Conservation (phyloP, 2,888 invertebrate genomes). For the Asteroscopus sphinx region DNA sequence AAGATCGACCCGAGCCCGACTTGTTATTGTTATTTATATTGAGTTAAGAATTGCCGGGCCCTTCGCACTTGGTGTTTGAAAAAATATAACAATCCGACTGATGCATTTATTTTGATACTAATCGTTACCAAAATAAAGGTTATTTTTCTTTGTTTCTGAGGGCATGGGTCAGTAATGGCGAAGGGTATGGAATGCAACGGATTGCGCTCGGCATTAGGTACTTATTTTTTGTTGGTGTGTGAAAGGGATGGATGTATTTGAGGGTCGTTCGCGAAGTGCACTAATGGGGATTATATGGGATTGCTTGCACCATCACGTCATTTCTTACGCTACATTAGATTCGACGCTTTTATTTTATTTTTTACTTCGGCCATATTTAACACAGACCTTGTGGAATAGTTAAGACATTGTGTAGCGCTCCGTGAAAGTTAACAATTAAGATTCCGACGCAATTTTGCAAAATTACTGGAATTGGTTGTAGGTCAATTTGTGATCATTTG, state of each 20-base stretch:
- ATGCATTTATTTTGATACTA: conserved; percentile 63
- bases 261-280: conserved; percentile 84
- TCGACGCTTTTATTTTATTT: conserved; percentile 64
- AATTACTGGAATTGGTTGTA: conserved; percentile 47
- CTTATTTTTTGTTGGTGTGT: conserved; percentile 85
- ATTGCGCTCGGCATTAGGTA: conserved; percentile 86
- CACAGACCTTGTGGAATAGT: conserved; percentile 51
- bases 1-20: conserved; percentile 76
- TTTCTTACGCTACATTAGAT: conserved; percentile 68
- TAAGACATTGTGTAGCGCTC: conserved; percentile 42
- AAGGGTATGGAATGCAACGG: conserved; percentile 85
- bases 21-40: conserved; percentile 88
- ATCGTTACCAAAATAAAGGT: conserved; percentile 39
- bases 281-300: conserved; percentile 86
- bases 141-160: conserved; percentile 40
- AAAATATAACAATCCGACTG: conserved; percentile 57
- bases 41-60: conserved; percentile 83
- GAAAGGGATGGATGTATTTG: conserved; percentile 72
- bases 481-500: conserved; percentile 51
- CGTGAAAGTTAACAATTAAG: conserved; percentile 58
- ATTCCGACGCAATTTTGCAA: conserved; percentile 52
- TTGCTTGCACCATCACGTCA: conserved; percentile 73
- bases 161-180: conserved; percentile 69
- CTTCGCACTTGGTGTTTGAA: conserved; percentile 81
- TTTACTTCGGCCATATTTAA: conserved; percentile 53